Percentiles rank a stretch among this genome's conserved stretches.
Evolutionary conservation across 2,113 vertebrate genomes (phyloP).

Genomic region (Sprattus sprattus): DNA sequence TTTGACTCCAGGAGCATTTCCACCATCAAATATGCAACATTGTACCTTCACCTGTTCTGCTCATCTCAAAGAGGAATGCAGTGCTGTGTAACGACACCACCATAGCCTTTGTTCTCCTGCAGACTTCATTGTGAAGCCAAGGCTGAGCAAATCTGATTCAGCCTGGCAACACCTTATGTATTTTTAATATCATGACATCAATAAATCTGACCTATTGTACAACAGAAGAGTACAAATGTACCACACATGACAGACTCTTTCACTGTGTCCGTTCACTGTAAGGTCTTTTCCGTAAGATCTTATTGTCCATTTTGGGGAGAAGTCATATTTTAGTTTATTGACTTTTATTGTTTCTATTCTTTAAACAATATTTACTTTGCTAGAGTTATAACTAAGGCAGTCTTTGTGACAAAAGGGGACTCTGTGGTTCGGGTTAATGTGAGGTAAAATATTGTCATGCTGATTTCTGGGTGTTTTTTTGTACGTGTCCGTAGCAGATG

Average conservation of each 20-base stretch:
- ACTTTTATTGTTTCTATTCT: neutral
- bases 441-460: neutral
- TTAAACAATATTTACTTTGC: neutral
- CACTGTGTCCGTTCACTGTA: neutral
- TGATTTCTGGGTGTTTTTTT: neutral
- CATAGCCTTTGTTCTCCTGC: neutral
- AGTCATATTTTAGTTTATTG: neutral
- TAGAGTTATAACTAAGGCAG: neutral
- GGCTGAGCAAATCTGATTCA: neutral
- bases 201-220: slow-evolving; percentile 6
- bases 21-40: neutral
- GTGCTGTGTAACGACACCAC: neutral
- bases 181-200: neutral
- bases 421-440: neutral
- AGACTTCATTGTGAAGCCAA: neutral
- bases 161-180: neutral
- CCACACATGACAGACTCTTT: neutral
- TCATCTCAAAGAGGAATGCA: neutral
- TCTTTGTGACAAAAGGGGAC: neutral
- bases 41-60: neutral
- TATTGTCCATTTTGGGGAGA: neutral
- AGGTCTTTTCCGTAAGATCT: neutral
- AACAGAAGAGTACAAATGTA: neutral
- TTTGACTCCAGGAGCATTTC: neutral
- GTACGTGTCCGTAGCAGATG: neutral